Evolutionary conservation across 2,888 invertebrate genomes (phyloP).

Genomic region (Cantharis rufa): DNA sequence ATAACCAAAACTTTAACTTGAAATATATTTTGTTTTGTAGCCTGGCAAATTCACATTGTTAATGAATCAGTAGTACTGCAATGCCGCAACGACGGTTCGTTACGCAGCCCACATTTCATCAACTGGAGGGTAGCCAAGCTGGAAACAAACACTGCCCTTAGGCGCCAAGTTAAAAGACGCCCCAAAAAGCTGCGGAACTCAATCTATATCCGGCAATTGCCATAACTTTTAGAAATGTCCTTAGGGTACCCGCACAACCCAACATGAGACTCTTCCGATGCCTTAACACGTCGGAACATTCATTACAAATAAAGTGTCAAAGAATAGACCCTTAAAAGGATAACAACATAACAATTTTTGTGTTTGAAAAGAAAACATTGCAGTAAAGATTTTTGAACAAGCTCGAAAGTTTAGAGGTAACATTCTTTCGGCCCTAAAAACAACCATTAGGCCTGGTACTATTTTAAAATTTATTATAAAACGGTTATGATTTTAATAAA

Average conservation of each 20-base stretch:
- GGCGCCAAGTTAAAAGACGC: constrained; percentile 37
- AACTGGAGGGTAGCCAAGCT: constrained; percentile 49
- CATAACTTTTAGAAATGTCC: constrained; percentile 43
- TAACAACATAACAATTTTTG: neutral
- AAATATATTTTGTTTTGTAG: constrained; percentile 16
- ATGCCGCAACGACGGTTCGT: constrained; percentile 44
- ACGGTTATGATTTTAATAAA: constrained; percentile 2
- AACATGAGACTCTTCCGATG: constrained; percentile 42
- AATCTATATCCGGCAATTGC: constrained; percentile 47
- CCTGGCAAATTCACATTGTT: constrained; percentile 35
- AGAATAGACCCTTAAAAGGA: constrained; percentile 8
- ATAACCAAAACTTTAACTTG: constrained; percentile 10
- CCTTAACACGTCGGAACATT: constrained; percentile 44
- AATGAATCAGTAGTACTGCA: constrained; percentile 44
- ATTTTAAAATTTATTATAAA: neutral
- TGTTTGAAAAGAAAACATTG: neutral
- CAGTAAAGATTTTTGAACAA: neutral
- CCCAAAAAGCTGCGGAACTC: constrained; percentile 40
- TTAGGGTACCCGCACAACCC: constrained; percentile 40
- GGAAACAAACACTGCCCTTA: constrained; percentile 37
- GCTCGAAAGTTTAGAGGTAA: neutral
- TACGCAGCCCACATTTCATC: constrained; percentile 48
- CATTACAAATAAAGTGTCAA: constrained; percentile 36
- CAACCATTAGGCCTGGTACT: neutral
- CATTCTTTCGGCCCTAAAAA: neutral